These are phyloP conservation scores for Folsomia candida DNA, from an alignment of 2,888 invertebrate species.

Conservation along the genomic window DNA sequence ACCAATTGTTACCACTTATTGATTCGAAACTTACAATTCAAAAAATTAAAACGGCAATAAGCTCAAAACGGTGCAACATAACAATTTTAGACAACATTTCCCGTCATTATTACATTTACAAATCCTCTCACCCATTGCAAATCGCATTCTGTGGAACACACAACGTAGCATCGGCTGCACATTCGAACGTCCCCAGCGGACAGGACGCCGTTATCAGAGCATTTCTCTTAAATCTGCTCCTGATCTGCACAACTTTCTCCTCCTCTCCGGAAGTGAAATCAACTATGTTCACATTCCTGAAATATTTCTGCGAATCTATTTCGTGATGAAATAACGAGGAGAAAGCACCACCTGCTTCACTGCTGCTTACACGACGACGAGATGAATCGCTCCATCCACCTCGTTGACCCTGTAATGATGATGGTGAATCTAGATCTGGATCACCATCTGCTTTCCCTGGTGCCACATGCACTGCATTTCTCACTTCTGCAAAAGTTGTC, in stretches of 20 bases:
- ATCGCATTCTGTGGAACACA: constrained; percentile 45
- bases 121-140: constrained; percentile 40
- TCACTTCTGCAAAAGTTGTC: too few relatives aligned
- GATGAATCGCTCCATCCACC: too few relatives aligned
- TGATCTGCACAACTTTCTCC: background rate
- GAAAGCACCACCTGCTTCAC: too few relatives aligned
- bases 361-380: too few relatives aligned
- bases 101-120: too few relatives aligned
- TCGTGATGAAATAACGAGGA: too few relatives aligned
- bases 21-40: too few relatives aligned
- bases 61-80: too few relatives aligned
- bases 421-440: background rate
- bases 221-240: background rate
- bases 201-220: background rate
- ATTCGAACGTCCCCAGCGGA: constrained; percentile 34
- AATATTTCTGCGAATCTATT: background rate
- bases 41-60: too few relatives aligned
- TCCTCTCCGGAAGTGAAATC: background rate
- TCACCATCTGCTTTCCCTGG: background rate
- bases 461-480: background rate
- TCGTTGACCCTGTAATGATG: too few relatives aligned
- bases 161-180: constrained; percentile 34
- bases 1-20: too few relatives aligned
- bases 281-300: background rate
- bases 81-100: too few relatives aligned